These are phyloP conservation scores for Drosophila insularis DNA, from an alignment of 1,140 invertebrate genomes.

Conservation along the genomic window DNA sequence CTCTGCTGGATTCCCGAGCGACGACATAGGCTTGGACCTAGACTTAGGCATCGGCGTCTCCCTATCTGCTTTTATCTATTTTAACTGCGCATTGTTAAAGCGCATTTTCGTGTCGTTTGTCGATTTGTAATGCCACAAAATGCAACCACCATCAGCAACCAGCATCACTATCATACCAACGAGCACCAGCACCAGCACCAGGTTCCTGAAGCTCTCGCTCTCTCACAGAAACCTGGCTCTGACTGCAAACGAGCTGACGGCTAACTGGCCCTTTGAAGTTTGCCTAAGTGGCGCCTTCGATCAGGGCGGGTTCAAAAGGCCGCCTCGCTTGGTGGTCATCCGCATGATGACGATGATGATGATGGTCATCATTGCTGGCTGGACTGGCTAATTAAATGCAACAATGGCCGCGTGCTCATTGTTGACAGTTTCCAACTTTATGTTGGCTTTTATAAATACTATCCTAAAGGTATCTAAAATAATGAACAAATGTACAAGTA, in stretches of 20 bases:
- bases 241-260: slow-evolving; percentile 26
- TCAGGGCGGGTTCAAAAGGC: slow-evolving; percentile 68
- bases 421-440: slow-evolving; percentile 65
- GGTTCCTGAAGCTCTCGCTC: not conserved
- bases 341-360: slow-evolving; percentile 1
- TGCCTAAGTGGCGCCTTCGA: slow-evolving; percentile 69
- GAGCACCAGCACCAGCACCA: not conserved
- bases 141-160: slow-evolving; percentile 31
- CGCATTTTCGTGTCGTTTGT: slow-evolving; percentile 82
- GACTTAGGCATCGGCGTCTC: slow-evolving; percentile 57
- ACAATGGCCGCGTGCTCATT: slow-evolving; percentile 13
- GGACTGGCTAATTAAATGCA: slow-evolving; percentile 73
- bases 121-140: slow-evolving; percentile 74
- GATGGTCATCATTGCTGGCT: slow-evolving; percentile 25
- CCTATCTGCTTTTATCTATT: slow-evolving; percentile 81
- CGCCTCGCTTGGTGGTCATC: slow-evolving; percentile 63
- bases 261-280: slow-evolving; percentile 64
- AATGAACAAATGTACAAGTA: slow-evolving; percentile 50
- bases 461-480: slow-evolving; percentile 42
- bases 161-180: too few relatives aligned
- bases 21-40: not conserved
- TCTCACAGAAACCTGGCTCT: not conserved
- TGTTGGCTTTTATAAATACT: slow-evolving; percentile 66
- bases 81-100: slow-evolving; percentile 81
- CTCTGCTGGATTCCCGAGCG: not conserved